Percentiles rank a stretch among this genome's conserved stretches.
Evolutionary conservation across 2,113 vertebrate species (phyloP).

Genomic region (Tragelaphus scriptus): DNA sequence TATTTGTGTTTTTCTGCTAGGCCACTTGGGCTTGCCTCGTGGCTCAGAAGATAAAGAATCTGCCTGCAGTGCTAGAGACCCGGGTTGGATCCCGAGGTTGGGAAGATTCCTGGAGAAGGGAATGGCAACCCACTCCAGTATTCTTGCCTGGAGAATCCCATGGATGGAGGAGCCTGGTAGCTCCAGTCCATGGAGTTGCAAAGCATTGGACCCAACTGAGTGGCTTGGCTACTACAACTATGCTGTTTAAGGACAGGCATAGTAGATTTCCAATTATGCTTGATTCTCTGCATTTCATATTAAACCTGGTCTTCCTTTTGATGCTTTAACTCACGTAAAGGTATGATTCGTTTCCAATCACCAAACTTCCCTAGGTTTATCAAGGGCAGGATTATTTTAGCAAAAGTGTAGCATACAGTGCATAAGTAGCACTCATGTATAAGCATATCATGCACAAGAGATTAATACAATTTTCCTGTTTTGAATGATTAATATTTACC

Average conservation of each 20-base stretch:
- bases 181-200: background rate
- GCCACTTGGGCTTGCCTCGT: background rate
- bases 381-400: conserved; percentile 54
- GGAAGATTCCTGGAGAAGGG: background rate
- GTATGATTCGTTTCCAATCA: conserved; percentile 52
- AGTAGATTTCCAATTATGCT: background rate
- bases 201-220: background rate
- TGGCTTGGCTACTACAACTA: background rate
- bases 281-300: conserved; percentile 1
- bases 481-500: conserved; percentile 66
- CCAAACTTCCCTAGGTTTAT: conserved; percentile 53
- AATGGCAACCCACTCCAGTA: background rate
- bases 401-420: conserved; percentile 24
- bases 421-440: conserved; percentile 54
- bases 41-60: background rate
- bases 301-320: background rate
- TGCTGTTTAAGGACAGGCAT: background rate
- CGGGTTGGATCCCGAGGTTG: background rate
- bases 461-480: conserved; percentile 67
- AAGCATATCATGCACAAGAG: conserved; percentile 60
- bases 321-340: background rate
- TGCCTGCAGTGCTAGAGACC: background rate
- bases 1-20: background rate
- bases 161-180: background rate
- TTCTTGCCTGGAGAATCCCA: background rate